Evolutionary conservation across 2,888 invertebrate genomes (phyloP), one percentile per base, ranked within the genome.

Genomic region (Cosmopolites sordidus): DNA sequence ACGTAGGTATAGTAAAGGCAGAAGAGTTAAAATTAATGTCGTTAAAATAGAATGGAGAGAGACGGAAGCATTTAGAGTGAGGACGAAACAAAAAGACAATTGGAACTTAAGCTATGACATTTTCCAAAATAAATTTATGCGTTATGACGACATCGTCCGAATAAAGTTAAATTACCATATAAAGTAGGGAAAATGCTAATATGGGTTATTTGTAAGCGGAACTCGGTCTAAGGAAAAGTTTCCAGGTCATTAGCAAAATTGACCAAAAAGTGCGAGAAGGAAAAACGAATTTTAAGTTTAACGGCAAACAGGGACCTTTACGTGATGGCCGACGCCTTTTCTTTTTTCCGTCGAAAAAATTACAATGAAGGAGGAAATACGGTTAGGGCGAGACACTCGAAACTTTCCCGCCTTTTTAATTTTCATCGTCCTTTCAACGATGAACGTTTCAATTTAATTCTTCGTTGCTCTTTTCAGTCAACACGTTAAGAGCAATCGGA

Each of bases 191-290:
- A 55, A 55, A 55, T 55, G 55, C 51, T 55, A 55, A 55, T 55
- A 48, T 40, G 30, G 51, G 55, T 51, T 55, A 55, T 55, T 55
- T 51, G 55, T 55, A 55, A 55, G 55, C 55, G 55, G 55, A 55
- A 51, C 55, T 51, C 44, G 55, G 47, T 47, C 51, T 55, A 50
- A 46, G 43, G 47, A 48, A 55, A 55, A 55, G 48, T 55, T 55
- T 55, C 55, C 55, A 55, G 55, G 48, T 55, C 55, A 55, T 55
- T 55, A 55, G 55, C 50, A 47, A 55, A 55, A 55, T 55, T 55
- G 55, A 48, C 55, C 51, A 47, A 51, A 55, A 55, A 51, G 55
- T 55, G 55, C 51, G 47, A 55, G 40, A 33, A 33, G 48, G 48
- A 42, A 54, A 40, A 54, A 46, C 41, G 43, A 54, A 54, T 49